Evolutionary conservation across 2,888 invertebrate species (phyloP), one percentile per base, ranked within the genome.

Genomic region (Eilema caniola): DNA sequence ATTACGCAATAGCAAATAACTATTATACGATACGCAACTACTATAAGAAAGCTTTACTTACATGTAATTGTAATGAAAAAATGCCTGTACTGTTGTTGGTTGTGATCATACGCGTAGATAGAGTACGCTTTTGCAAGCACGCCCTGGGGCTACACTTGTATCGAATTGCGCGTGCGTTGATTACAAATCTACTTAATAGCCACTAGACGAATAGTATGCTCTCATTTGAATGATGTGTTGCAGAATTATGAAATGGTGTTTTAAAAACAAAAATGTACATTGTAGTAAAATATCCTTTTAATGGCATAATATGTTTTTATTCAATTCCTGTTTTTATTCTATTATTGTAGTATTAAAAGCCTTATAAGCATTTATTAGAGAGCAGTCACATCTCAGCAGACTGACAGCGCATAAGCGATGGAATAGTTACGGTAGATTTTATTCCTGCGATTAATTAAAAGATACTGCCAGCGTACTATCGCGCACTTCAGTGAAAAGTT

Each of bases 401-500:
- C 82, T 77, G 81, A 84, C 83, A 84, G 81, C 83, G 79, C 85
- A 83, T 88, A 86, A 88, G 85, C 86, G 88, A 89, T 88, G 86
- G 86, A 89, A 90, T 90, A 86, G 91, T 91, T 91, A 92, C 85
- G 85, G 84, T 87, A 91, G 89, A 93, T 93, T 92, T 91, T 92
- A 91, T 91, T 91, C 89, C 89, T 86, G 72, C 93, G 94, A 94
- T 95, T 93, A 95, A 95, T 94, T 95, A 94, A 94, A 95, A 92
- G 94, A 95, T 95, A 94, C 83, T 86, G 83, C 82, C 85, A 86
- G 85, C 84, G 83, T 76, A 84, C 83, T 84, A 86, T 86, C 82
- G 77, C 83, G 88, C 82, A 76, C 83, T 88, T 91, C 88, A 93
- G 92, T 92, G 92, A 93, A 93, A 94, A 92, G 89, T 87, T 83